These are phyloP conservation scores for Liposcelis brunnea DNA, from an alignment of 2,888 invertebrate genomes.

Conservation along the genomic window DNA sequence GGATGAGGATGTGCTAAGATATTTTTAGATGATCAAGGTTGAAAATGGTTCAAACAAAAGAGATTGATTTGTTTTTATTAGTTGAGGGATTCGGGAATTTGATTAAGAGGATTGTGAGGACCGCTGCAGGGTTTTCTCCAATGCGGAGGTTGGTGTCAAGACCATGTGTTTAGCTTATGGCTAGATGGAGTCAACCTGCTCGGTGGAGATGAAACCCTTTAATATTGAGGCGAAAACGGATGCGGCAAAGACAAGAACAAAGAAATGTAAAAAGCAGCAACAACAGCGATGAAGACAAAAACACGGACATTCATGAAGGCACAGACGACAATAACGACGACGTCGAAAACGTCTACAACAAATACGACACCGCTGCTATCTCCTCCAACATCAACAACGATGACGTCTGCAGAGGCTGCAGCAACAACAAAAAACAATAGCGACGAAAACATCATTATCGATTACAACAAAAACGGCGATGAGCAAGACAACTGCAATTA, in stretches of 20 bases:
- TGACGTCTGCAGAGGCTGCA: neutral
- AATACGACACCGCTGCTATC: neutral
- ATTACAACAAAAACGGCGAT: neutral
- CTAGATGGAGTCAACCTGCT: too few relatives aligned
- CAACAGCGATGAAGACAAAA: neutral
- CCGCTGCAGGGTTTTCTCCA: too few relatives aligned
- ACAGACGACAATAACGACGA: neutral
- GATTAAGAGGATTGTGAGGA: too few relatives aligned
- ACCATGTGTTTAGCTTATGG: too few relatives aligned
- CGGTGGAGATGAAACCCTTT: too few relatives aligned
- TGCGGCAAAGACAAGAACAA: neutral
- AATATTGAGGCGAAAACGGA: too few relatives aligned
- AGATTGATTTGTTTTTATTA: too few relatives aligned
- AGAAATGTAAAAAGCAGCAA: neutral
- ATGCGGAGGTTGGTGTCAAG: too few relatives aligned
- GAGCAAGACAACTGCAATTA: neutral
- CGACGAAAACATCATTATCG: neutral
- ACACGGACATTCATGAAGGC: neutral
- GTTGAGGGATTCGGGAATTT: too few relatives aligned
- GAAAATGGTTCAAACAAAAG: too few relatives aligned
- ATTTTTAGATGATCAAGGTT: too few relatives aligned
- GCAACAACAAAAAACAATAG: constrained; percentile 1
- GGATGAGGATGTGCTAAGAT: too few relatives aligned
- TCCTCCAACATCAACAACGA: neutral
- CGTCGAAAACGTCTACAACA: neutral